Base-by-base conservation (phyloP, 2,888 invertebrate genomes). In the Parnassius mnemosyne region DNA sequence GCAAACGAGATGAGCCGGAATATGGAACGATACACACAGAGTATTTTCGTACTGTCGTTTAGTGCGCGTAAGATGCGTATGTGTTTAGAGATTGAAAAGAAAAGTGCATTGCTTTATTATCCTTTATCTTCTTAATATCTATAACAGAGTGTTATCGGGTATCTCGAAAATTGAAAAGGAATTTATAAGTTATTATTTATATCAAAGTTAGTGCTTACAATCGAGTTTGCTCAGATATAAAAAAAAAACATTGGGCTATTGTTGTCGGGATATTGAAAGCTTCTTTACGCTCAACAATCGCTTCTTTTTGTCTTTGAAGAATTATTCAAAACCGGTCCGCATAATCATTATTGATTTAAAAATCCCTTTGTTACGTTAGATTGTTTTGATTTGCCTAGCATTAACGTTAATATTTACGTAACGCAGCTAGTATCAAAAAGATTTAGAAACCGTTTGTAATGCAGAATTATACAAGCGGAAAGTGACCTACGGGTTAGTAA, bases 11-110 rank as follows among this genome's bases (percentile, higher is more conserved):
- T 83, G 84, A 84, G 85, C 83, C 77, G 74, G 84, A 85, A 87
- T 89, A 88, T 87, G 84, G 88, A 80, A 87, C 87, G 85, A 75
- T 80, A 85, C 82, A 83, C 81, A 82, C 79, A 75, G 83, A 83
- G 84, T 90, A 89, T 89, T 90, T 89, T 84, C 85, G 89, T 90
- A 83, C 83, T 80, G 76, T 81, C 79, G 68, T 66, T 65, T 69
- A 81, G 83, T 84, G 80, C 85, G 85, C 79, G 84, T 85, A 82
- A 71, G 74, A 71, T 76, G 73, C 78, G 80, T 77, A 77, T 68
- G 69, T 75, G 76, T 80, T 78, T 77, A 60, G n/a, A 60, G n/a
- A 68, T 69, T 69, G 74, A 78, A 77, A 79, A 77, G 78, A 87
- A 86, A 87, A 89, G 83, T 89, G 87, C 87, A 87, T 80, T 77